These are phyloP conservation scores for Habropoda laboriosa DNA, from an alignment of 1,140 invertebrate genomes.

Conservation along the genomic window DNA sequence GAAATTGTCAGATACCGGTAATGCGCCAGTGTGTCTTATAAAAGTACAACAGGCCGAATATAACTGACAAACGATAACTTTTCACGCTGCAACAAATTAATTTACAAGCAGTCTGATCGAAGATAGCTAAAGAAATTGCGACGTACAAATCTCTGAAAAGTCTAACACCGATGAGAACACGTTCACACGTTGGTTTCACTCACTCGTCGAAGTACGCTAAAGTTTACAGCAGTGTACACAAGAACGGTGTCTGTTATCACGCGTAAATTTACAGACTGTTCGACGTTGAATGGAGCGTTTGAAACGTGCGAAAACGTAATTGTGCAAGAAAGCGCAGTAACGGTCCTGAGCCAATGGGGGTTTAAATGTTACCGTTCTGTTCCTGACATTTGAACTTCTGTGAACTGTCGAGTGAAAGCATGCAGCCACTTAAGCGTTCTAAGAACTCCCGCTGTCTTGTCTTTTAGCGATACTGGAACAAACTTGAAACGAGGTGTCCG, in stretches of 20 bases:
- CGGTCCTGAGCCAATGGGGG: slow-evolving; percentile 9
- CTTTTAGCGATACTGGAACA: slow-evolving; percentile 3
- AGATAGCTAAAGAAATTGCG: too few relatives aligned
- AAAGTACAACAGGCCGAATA: too few relatives aligned
- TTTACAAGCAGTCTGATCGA: too few relatives aligned
- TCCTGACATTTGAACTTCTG: slow-evolving; percentile 61
- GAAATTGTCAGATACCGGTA: too few relatives aligned
- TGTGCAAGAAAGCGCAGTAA: slow-evolving; percentile 32
- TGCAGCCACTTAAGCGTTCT: slow-evolving; percentile 11
- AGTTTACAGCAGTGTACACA: not conserved
- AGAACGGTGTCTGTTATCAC: not conserved
- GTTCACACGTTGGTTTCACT: not conserved
- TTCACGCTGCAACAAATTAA: too few relatives aligned
- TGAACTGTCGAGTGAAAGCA: slow-evolving; percentile 57
- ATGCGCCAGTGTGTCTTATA: too few relatives aligned
- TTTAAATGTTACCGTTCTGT: slow-evolving; percentile 58
- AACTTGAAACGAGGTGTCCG: not conserved
- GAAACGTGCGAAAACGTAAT: slow-evolving; percentile 1
- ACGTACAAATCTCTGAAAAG: not conserved
- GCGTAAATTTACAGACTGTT: not conserved
- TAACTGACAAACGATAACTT: too few relatives aligned
- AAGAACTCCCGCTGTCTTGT: slow-evolving; percentile 12
- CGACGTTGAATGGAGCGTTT: not conserved
- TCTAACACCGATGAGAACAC: not conserved
- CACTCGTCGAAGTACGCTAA: not conserved